These are phyloP conservation scores for Axea sp. DNA, from an alignment of 2,888 invertebrate species.

Conservation along the genomic window DNA sequence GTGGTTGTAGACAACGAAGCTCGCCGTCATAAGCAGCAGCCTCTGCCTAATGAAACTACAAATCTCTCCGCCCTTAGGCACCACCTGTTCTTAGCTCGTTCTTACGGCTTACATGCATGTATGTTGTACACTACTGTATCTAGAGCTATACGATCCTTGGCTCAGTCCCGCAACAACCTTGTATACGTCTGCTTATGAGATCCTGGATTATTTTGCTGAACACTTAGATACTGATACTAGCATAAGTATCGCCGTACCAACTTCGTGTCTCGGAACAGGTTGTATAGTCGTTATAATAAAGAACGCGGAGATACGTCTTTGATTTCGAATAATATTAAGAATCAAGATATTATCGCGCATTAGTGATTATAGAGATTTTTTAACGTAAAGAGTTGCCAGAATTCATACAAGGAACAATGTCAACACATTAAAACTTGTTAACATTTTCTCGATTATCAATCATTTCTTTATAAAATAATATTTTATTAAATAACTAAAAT, in stretches of 20 bases:
- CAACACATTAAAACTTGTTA: too few relatives aligned
- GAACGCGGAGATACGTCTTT: slow-evolving; percentile 42
- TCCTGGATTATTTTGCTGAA: slow-evolving; percentile 71
- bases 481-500: too few relatives aligned
- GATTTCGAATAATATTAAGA: slow-evolving; percentile 49
- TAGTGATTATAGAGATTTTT: slow-evolving; percentile 11
- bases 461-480: too few relatives aligned
- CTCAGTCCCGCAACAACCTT: slow-evolving; percentile 69
- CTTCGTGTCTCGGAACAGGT: slow-evolving; percentile 54
- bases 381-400: background rate
- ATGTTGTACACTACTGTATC: slow-evolving; percentile 57
- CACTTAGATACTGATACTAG: slow-evolving; percentile 60
- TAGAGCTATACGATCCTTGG: slow-evolving; percentile 64
- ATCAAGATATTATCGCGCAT: slow-evolving; percentile 36
- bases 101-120: slow-evolving; percentile 62
- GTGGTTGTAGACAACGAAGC: slow-evolving; percentile 78
- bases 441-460: too few relatives aligned
- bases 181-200: slow-evolving; percentile 73
- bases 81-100: slow-evolving; percentile 76
- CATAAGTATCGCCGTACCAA: slow-evolving; percentile 53
- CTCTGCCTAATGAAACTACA: slow-evolving; percentile 79
- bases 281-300: slow-evolving; percentile 53
- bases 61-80: slow-evolving; percentile 78
- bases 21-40: slow-evolving; percentile 78
- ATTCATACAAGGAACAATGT: too few relatives aligned